Percentiles rank a stretch among this genome's conserved stretches.
These are phyloP conservation scores for Drosophila macrothrix DNA, from an alignment of 2,888 invertebrate genomes.

Conservation along the genomic window DNA sequence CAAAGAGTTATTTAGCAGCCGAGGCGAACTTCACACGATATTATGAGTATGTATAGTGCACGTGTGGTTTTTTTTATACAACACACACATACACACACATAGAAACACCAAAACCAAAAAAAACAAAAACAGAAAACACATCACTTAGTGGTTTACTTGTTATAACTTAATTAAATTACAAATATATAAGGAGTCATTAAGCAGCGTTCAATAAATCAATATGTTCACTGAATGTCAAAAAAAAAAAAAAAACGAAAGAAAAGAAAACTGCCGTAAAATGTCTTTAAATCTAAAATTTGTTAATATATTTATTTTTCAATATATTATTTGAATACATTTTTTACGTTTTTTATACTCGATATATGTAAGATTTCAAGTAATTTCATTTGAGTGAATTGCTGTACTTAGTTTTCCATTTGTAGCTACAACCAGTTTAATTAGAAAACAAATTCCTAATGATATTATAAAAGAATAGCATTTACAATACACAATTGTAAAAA, in stretches of 20 bases:
- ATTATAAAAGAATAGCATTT: slow-evolving; percentile 44
- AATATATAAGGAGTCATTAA: slow-evolving; percentile 30
- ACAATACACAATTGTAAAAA: slow-evolving; percentile 47
- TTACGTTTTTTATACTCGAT: slow-evolving; percentile 34
- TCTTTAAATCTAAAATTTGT: slow-evolving; percentile 38
- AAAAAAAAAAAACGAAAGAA: slow-evolving; percentile 31
- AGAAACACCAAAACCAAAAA: slow-evolving; percentile 24
- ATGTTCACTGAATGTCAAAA: slow-evolving; percentile 37
- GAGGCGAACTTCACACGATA: slow-evolving; percentile 40
- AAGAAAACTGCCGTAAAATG: slow-evolving; percentile 69
- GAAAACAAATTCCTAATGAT: slow-evolving; percentile 63
- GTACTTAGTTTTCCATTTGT: slow-evolving; percentile 41
- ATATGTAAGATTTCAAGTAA: slow-evolving; percentile 25
- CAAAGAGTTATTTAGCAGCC: slow-evolving; percentile 34
- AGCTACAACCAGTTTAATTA: slow-evolving; percentile 34
- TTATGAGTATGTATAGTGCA: slow-evolving; percentile 38
- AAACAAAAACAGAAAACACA: slow-evolving; percentile 32
- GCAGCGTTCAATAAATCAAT: slow-evolving; percentile 39
- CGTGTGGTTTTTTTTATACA: slow-evolving; percentile 47
- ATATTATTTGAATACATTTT: slow-evolving; percentile 8
- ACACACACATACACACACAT: slow-evolving; percentile 34
- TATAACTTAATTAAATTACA: slow-evolving; percentile 54
- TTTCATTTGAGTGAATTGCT: slow-evolving; percentile 14
- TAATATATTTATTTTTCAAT: slow-evolving; percentile 21
- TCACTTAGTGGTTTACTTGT: slow-evolving; percentile 75